These are phyloP conservation scores for Dicerorhinus sumatrensis DNA, from an alignment of 2,113 vertebrate species.

Conservation along the genomic window DNA sequence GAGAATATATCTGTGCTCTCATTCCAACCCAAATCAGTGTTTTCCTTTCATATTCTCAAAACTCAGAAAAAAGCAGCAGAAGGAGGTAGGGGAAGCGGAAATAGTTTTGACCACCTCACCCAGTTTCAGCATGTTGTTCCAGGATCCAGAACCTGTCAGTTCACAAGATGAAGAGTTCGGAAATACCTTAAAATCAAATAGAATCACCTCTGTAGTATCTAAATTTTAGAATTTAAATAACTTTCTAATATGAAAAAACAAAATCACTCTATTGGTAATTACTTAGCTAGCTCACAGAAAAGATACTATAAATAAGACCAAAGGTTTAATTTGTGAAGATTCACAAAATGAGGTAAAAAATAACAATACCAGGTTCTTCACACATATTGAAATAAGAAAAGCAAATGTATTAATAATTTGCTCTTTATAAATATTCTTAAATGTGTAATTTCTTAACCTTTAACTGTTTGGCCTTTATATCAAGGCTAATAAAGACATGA, in stretches of 20 bases:
- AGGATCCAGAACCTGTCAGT: slow-evolving; percentile 55
- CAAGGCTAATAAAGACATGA: slow-evolving; percentile 35
- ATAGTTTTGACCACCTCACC: slow-evolving; percentile 80
- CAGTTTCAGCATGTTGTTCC: slow-evolving; percentile 74
- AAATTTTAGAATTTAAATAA: slow-evolving; percentile 51
- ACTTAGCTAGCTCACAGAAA: slow-evolving; percentile 44
- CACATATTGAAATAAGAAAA: neutral
- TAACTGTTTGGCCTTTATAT: slow-evolving; percentile 50
- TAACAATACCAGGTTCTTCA: slow-evolving; percentile 24
- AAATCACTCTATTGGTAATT: neutral
- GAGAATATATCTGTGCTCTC: neutral
- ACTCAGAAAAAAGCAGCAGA: neutral
- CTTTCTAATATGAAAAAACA: slow-evolving; percentile 40
- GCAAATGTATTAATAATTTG: neutral
- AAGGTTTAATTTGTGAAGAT: slow-evolving; percentile 34
- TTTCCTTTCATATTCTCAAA: slow-evolving; percentile 44
- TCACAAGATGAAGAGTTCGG: slow-evolving; percentile 50
- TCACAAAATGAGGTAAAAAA: slow-evolving; percentile 52
- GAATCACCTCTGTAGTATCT: slow-evolving; percentile 50
- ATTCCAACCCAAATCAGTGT: slow-evolving; percentile 15
- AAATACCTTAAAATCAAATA: slow-evolving; percentile 81
- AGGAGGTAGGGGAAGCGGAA: slow-evolving; percentile 19
- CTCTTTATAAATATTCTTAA: slow-evolving; percentile 53
- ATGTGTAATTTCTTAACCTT: slow-evolving; percentile 19
- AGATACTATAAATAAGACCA: neutral